Percentiles rank a stretch among this genome's conserved stretches.
These are phyloP conservation scores for Ardeotis arabs DNA, from an alignment of 2,113 vertebrate species.

Conservation along the genomic window DNA sequence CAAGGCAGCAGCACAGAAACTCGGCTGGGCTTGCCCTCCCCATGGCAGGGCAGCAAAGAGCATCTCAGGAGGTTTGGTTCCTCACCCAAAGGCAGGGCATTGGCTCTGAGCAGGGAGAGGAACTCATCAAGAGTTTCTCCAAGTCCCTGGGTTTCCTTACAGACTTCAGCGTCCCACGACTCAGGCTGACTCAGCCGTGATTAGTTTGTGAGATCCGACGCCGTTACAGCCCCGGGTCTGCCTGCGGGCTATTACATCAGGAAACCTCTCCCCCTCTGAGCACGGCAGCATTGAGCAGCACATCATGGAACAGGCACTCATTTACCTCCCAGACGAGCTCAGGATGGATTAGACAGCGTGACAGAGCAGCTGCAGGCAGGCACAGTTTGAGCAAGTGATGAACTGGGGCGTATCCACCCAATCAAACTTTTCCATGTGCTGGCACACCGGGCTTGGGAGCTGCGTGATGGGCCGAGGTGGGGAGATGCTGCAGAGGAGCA, in stretches of 20 bases:
- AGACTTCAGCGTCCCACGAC: not conserved
- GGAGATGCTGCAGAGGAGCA: not conserved
- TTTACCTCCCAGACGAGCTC: not conserved
- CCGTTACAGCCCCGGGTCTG: not conserved
- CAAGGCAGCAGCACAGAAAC: not conserved
- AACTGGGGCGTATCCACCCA: not conserved
- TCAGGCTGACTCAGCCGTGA: not conserved
- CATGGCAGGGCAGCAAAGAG: not conserved
- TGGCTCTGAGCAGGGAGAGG: accelerated
- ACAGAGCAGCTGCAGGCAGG: not conserved
- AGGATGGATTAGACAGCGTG: not conserved
- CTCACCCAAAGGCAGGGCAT: accelerated
- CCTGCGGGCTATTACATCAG: not conserved
- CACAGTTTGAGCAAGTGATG: not conserved
- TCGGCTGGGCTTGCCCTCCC: not conserved
- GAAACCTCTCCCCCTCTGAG: not conserved
- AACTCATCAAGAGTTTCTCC: not conserved
- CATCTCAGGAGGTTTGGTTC: not conserved
- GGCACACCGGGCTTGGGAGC: not conserved
- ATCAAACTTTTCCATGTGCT: not conserved
- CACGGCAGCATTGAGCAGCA: accelerated
- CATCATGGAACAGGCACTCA: not conserved
- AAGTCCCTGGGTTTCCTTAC: not conserved
- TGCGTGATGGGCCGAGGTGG: accelerated
- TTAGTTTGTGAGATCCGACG: not conserved